Conservation (phyloP, 23 tunicate genomes). For the Styela plicata region DNA sequence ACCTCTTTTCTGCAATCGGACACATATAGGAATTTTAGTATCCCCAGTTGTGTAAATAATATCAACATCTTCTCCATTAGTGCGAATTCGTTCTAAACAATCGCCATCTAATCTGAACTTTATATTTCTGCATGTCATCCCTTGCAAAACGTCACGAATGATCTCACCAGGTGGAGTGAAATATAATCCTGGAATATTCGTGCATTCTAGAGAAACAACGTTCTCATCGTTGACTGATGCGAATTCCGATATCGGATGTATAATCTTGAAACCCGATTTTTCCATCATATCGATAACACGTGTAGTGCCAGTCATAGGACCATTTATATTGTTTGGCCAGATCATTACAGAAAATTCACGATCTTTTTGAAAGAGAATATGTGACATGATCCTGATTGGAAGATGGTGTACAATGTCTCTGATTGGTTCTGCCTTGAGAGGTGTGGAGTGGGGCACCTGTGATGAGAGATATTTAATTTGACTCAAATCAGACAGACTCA, state of each 20-base stretch:
- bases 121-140: background rate
- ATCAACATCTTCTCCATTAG: background rate
- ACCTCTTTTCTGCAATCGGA: background rate
- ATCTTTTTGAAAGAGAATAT: background rate
- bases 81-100: background rate
- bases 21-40: background rate
- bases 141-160: background rate
- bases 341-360: constrained; percentile 5
- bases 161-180: background rate
- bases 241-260: background rate
- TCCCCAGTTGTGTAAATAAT: background rate
- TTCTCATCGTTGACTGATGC: background rate
- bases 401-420: background rate
- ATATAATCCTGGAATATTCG: background rate
- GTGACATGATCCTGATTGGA: background rate
- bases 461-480: no score
- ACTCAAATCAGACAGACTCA: no score
- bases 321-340: background rate
- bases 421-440: background rate
- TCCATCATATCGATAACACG: background rate
- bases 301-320: background rate
- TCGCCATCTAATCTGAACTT: background rate
- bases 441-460: background rate
- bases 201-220: background rate
- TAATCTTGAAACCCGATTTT: background rate